Evolutionary conservation across 2,797 vertebrate species (phyloP), one percentile per base, ranked within the genome.

Genomic region (Chromobotia macracanthus): DNA sequence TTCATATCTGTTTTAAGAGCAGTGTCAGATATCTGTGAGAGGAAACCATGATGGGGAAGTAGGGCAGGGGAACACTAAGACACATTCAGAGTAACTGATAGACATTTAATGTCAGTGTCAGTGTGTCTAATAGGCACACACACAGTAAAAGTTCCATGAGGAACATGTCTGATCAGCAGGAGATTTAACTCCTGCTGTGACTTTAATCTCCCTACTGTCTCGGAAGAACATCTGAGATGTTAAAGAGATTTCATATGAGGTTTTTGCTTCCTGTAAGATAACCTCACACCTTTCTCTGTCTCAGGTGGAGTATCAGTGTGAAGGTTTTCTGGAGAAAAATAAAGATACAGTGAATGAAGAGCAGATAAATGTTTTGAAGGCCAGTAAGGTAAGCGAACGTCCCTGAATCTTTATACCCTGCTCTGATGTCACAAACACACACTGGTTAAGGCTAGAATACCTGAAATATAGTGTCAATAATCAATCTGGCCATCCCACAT

Each of bases 261-360:
- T 13, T 38, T 48, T 13, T 55, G 3, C 51, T 41, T 53, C 11
- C 21, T 51, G 16, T n/a, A 23, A 19, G 38, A 58, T 67, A 56
- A 48, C 25, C 10, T 48, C 55, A 13, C 0, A 11, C 19, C n/a
- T 70, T 7, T 72, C 6, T 72, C 23, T 77, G 3, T 53, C 13
- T 55, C 16, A 99, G 98, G 97, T 99, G 73, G 97, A 99, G 86
- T 99, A 99, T 87, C 97, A 99, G 74, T 99, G 98, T 87, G 98
- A 98, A 16, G 96, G 97, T 23, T 99, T 99, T 91, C 91, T 99
- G 84, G 97, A 96, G 90, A 99, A 99, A 90, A 99, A 99, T 91
- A 99, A 99, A 91, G 98, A 99, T 88, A 99, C 98, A 0, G 97
- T 99, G 81, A 98, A 97, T 87, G 97, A 97, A 90, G 97, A 99